These are phyloP conservation scores for Lateolabrax maculatus DNA, from an alignment of 2,797 vertebrate genomes.

Conservation along the genomic window DNA sequence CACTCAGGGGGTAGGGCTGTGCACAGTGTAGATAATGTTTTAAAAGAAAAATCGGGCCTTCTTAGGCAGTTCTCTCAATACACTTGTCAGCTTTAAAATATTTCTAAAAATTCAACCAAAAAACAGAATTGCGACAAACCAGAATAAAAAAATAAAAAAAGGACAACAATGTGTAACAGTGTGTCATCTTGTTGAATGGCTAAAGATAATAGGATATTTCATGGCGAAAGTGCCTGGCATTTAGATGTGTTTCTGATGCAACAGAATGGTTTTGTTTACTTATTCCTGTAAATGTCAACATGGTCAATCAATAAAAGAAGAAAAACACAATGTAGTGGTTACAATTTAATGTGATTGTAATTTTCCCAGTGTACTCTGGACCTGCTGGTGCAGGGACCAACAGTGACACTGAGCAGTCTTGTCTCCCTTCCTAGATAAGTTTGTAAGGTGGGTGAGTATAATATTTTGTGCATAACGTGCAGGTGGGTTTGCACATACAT, in stretches of 20 bases:
- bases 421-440: background rate
- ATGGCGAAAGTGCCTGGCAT: background rate
- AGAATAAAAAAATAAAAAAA: background rate
- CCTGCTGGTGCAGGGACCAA: background rate
- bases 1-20: slow-evolving; percentile 9
- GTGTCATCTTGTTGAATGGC: slow-evolving; percentile 3
- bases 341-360: background rate
- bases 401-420: background rate
- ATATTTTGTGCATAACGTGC: background rate
- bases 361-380: background rate
- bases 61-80: slow-evolving; percentile 5
- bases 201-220: slow-evolving; percentile 19
- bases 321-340: background rate
- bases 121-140: background rate
- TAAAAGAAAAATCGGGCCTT: background rate
- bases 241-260: background rate
- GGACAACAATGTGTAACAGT: background rate
- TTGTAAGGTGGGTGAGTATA: background rate
- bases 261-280: background rate
- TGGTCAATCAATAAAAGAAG: background rate
- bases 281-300: background rate
- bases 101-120: background rate
- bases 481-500: background rate
- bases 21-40: slow-evolving; percentile 18
- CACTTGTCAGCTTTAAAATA: slow-evolving; percentile 8